Evolutionary conservation across 2,888 invertebrate genomes (phyloP).

Genomic region (Eristalinus sepulchralis): DNA sequence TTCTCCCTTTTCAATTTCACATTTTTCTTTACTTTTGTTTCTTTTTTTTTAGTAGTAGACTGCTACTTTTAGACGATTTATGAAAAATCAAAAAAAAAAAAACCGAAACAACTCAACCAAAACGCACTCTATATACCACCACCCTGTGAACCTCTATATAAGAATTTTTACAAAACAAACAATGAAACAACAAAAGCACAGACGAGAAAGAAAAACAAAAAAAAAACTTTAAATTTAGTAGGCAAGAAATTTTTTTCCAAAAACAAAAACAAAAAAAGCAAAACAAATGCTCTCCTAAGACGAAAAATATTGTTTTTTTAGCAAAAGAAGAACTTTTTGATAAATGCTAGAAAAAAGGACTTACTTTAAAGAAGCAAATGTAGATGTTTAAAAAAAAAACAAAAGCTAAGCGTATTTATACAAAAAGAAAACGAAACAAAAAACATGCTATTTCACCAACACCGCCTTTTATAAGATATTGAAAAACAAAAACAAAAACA

Average conservation of each 20-base stretch:
- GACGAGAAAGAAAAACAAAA: conserved; percentile 31
- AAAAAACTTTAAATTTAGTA: conserved; percentile 30
- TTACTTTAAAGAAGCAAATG: conserved; percentile 14
- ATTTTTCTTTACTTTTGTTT: neutral
- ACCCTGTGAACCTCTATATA: conserved; percentile 71
- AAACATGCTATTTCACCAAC: conserved; percentile 68
- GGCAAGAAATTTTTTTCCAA: conserved; percentile 52
- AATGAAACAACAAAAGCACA: conserved; percentile 37
- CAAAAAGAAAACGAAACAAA: conserved; percentile 35
- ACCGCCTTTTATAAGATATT: conserved; percentile 65
- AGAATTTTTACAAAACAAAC: conserved; percentile 62
- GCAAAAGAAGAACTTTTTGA: conserved; percentile 53
- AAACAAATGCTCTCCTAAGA: conserved; percentile 50
- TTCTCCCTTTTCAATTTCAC: neutral
- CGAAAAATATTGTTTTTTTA: conserved; percentile 48
- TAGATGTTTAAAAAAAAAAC: conserved; percentile 1
- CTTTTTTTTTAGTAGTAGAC: conserved; percentile 47
- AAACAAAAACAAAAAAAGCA: neutral
- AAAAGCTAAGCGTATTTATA: conserved; percentile 29
- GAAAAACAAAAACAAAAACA: conserved; percentile 36
- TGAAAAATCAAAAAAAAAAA: too few species aligned
- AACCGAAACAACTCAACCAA: conserved; percentile 61
- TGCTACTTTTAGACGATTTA: conserved; percentile 61
- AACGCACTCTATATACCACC: conserved; percentile 71
- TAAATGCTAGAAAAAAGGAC: conserved; percentile 13